Base-by-base conservation (phyloP, 2,113 vertebrate species). In the Ammospiza caudacuta region DNA sequence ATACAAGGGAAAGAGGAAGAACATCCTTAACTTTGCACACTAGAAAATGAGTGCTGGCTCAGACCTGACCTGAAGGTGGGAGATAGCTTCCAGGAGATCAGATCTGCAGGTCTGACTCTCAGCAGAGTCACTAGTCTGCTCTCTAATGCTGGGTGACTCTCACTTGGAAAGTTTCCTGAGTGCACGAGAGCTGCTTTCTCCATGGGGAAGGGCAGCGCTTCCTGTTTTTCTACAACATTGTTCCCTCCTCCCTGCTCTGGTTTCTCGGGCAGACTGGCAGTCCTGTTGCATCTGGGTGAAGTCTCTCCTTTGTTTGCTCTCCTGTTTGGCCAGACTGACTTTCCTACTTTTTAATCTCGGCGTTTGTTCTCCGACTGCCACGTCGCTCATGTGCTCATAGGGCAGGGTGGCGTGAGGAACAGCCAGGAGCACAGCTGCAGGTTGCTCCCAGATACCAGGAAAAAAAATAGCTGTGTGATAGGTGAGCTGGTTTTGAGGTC, bases 291-390 rank as follows among this genome's bases (percentile, higher is more conserved):
- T 44, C 74, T 82, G 79, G 68, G 73, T 92, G 81, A 92, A 96
- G 94, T 95, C 87, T 92, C 62, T 92, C 83, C 92, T 95, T 93
- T 97, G 94, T 97, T 97, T 97, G 92, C 80, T 95, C 23, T 95
- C 9, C 89, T 72, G 85, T 89, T 94, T 78, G 25, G 0, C 83
- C 73, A 75, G 64, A 68, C 57, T 0, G 10, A 79, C 92, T 94
- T 93, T 44, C 54, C 52, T 59, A 35, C 55, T 76, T 88, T 86
- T 47, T 79, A 4, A 88, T 68, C 75, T 77, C 52, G 0, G 0
- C 0, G 1, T 88, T 94, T 95, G 90, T 88, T 95, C 85, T 90
- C 37, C 0, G 3, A 41, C 57, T 90, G 95, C 95, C 95, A 97
- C 95, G 92, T 97, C 2, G 0, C 82, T 66, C 0, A 0, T 55